These are phyloP conservation scores for Syngnathus scovelli DNA, from an alignment of 2,113 vertebrate species.

Conservation along the genomic window DNA sequence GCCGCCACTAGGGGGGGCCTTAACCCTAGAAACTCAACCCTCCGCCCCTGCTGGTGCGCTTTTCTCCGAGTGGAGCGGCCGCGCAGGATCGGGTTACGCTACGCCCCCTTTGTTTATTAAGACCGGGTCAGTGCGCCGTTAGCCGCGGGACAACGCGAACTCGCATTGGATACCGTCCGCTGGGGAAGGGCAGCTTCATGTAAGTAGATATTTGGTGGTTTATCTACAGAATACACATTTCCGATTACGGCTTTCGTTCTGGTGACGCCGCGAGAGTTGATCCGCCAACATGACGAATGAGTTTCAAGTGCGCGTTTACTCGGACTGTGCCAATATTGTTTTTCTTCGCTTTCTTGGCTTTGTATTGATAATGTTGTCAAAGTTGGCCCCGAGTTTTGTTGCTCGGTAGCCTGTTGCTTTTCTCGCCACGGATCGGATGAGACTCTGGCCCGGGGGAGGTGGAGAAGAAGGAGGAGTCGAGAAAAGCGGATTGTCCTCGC, in stretches of 20 bases:
- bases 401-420: slow-evolving; percentile 69
- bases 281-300: neutral
- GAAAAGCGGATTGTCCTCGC: slow-evolving; percentile 71
- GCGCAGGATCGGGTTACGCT: slow-evolving; percentile 59
- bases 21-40: slow-evolving; percentile 18
- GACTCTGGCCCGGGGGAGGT: slow-evolving; percentile 20
- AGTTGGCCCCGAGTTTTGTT: slow-evolving; percentile 27
- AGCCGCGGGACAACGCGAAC: slow-evolving; percentile 48
- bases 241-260: neutral
- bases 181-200: slow-evolving; percentile 23
- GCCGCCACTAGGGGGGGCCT: slow-evolving; percentile 67
- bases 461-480: slow-evolving; percentile 55
- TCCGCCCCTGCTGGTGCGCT: neutral
- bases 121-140: slow-evolving; percentile 61
- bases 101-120: slow-evolving; percentile 62
- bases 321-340: too few species aligned
- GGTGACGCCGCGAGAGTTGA: neutral
- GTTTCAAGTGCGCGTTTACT: neutral
- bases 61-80: neutral
- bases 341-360: neutral
- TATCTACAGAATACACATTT: neutral
- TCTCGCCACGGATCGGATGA: slow-evolving; percentile 3
- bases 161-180: slow-evolving; percentile 13
- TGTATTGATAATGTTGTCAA: neutral
- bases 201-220: slow-evolving; percentile 44